Base-by-base conservation (phyloP, 2,888 invertebrate genomes). In the Dendrolimus houi region DNA sequence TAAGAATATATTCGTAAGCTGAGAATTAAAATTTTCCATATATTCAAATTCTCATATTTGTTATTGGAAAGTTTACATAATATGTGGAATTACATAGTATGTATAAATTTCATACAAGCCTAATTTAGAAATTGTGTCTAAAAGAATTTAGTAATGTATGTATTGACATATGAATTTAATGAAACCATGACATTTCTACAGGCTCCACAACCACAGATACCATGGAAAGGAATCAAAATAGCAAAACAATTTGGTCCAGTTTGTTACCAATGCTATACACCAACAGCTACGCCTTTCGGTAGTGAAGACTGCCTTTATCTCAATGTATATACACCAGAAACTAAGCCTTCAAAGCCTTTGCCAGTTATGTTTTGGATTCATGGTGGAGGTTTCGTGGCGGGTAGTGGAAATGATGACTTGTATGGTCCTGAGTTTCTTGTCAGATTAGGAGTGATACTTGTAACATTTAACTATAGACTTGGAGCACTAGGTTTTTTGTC, bases 401-500 rank as follows among this genome's bases (percentile, higher is more conserved):
- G 78, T 7, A 72, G 70, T 42, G 77, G 78, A 13, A 68, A 78
- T 56, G 67, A 67, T 8, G 59, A 64, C 14, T 29, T 66, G 1
- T 73, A 70, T 53, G 78, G 75, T 0, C 79, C 81, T 13, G 65
- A 66, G 57, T 66, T 68, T 42, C 56, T 68, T 1, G 14, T 68
- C 0, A 58, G 59, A 8, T 53, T 62, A 29, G 56, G 55, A 12
- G 65, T 68, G 0, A 47, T 68, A 42, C n/a, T 68, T 1, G 68
- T 68, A 1, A 92, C 92, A 0, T 62, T 91, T 0, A 92, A 92
- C 66, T 92, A 89, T 61, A 75, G 92, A 59, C 61, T 80, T 8
- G 91, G 89, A 0, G 79, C 82, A 0, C 64, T 92, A 8, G 92
- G 92, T 1, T 92, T 92, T 62, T 70, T 92, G 1, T 90, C 91